Percentiles rank a stretch among this genome's conserved stretches.
Evolutionary conservation across 2,888 invertebrate species (phyloP).

Genomic region (Tachina lurida): DNA sequence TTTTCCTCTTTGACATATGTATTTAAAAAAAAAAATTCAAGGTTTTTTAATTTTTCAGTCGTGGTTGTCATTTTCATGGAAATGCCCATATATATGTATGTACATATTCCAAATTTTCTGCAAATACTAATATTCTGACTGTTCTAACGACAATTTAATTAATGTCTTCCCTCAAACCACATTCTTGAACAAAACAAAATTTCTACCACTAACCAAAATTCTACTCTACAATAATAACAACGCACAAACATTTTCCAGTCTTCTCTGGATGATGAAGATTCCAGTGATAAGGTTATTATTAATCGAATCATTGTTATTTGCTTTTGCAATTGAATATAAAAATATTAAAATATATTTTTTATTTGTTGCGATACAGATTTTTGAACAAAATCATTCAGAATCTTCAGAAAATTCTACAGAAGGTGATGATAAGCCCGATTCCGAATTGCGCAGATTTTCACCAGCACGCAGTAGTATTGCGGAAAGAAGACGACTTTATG

Average conservation of each 20-base stretch:
- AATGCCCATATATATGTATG: no score
- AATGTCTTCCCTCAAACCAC: conserved; percentile 49
- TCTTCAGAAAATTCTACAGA: conserved; percentile 84
- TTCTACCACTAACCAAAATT: conserved; percentile 72
- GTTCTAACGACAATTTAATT: conserved; percentile 52
- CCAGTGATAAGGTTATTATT: conserved; percentile 82
- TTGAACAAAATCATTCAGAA: conserved; percentile 82
- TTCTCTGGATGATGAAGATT: conserved; percentile 82
- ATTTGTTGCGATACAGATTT: conserved; percentile 76
- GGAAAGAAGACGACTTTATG: conserved; percentile 90
- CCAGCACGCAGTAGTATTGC: conserved; percentile 89
- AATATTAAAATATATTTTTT: conserved; percentile 12
- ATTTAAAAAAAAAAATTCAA: no score
- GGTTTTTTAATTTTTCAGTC: no score
- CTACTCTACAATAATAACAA: conserved; percentile 70
- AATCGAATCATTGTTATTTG: conserved; percentile 39
- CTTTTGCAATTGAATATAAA: background rate
- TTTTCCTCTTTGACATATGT: no score
- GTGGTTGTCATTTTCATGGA: no score
- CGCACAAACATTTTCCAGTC: conserved; percentile 75
- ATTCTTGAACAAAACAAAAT: conserved; percentile 15
- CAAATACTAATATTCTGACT: conserved; percentile 36
- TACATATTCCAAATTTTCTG: conserved; percentile 31
- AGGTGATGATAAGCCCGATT: conserved; percentile 83
- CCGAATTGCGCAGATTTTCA: conserved; percentile 85